These are phyloP conservation scores for Chlorops oryzae DNA, from an alignment of 1,140 invertebrate genomes.

Conservation along the genomic window DNA sequence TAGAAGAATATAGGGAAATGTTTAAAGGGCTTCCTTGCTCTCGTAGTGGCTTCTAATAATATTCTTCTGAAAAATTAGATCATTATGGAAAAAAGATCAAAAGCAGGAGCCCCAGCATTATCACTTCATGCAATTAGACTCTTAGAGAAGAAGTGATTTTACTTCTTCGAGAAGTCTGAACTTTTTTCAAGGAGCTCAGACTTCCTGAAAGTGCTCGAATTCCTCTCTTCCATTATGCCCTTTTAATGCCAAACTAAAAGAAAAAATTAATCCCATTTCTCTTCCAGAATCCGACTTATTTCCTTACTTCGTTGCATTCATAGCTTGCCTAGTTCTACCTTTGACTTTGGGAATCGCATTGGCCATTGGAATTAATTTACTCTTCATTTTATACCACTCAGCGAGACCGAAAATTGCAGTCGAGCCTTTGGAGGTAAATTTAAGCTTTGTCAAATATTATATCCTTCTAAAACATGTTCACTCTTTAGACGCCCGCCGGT, in stretches of 20 bases:
- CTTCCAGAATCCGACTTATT: constrained; percentile 74
- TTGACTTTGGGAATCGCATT: constrained; percentile 81
- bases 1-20: neutral
- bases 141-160: too few species aligned
- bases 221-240: neutral
- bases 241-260: neutral
- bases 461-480: neutral
- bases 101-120: too few species aligned
- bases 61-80: neutral
- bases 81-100: too few species aligned
- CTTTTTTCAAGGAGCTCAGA: too few species aligned
- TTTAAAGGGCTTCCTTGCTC: too few species aligned
- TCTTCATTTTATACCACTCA: constrained; percentile 80
- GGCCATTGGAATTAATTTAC: constrained; percentile 75
- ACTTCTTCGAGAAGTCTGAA: too few species aligned
- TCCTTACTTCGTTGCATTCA: constrained; percentile 71
- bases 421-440: constrained; percentile 53
- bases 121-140: too few species aligned
- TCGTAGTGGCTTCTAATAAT: neutral
- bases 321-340: constrained; percentile 69
- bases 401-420: constrained; percentile 75
- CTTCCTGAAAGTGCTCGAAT: too few species aligned
- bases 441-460: neutral
- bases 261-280: constrained; percentile 8
- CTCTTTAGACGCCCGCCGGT: constrained; percentile 56